A percentile compares a stretch with the other conserved stretches of the same genome.
phyloP scores from a whole-genome alignment of 2,888 invertebrate genomes.

The Griposia aprilina region DNA sequence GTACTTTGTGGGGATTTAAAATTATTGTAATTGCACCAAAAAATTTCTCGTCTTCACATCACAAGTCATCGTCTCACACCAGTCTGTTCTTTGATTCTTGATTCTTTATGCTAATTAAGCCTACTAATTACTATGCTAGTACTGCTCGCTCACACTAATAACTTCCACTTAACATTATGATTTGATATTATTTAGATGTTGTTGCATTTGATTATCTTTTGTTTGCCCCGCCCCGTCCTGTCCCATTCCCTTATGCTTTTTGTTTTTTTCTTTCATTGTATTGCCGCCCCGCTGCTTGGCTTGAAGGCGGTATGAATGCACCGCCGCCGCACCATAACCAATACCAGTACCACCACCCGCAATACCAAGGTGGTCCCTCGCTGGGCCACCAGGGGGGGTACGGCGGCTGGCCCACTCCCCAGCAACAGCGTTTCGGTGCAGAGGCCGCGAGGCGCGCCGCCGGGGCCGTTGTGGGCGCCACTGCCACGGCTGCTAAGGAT shows the following conservation, averaged over 20 bases:
- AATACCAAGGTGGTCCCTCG: slow-evolving; percentile 86
- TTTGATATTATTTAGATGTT: slow-evolving; percentile 68
- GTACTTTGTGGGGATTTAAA: slow-evolving; percentile 85
- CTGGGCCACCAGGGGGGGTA: slow-evolving; percentile 80
- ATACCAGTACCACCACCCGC: slow-evolving; percentile 90
- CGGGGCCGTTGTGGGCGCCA: slow-evolving; percentile 70
- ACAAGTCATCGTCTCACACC: slow-evolving; percentile 78
- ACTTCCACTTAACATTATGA: slow-evolving; percentile 79
- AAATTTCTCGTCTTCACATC: slow-evolving; percentile 81
- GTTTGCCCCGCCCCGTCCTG: slow-evolving; percentile 81
- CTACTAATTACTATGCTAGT: slow-evolving; percentile 83
- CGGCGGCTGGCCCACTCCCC: slow-evolving; percentile 76
- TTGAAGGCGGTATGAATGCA: slow-evolving; percentile 91
- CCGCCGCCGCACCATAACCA: slow-evolving; percentile 89
- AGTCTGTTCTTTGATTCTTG: slow-evolving; percentile 69
- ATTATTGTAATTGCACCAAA: slow-evolving; percentile 81
- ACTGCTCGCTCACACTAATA: slow-evolving; percentile 77
- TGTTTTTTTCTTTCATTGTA: slow-evolving; percentile 90
- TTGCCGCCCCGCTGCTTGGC: slow-evolving; percentile 90
- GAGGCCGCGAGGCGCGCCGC: slow-evolving; percentile 85
- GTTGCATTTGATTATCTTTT: slow-evolving; percentile 81
- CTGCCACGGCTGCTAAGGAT: slow-evolving; percentile 85
- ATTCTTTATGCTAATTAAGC: slow-evolving; percentile 75
- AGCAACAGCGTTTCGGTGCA: slow-evolving; percentile 89
- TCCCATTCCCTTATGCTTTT: slow-evolving; percentile 88